Evolutionary conservation across 2,797 vertebrate species (phyloP).

Genomic region (Microchirus variegatus): DNA sequence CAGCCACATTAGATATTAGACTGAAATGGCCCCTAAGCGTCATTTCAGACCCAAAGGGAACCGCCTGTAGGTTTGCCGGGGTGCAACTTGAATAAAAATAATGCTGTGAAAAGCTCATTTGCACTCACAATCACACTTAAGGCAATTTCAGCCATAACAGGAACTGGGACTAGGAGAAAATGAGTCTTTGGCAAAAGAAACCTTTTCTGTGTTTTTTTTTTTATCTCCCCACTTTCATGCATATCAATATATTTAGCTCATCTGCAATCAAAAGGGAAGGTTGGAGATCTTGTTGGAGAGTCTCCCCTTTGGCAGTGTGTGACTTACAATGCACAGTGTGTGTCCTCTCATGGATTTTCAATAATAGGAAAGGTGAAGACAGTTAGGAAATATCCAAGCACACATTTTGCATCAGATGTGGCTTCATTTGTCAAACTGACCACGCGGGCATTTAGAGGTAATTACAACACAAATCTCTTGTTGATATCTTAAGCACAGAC

Average conservation of each 20-base stretch:
- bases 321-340: slow-evolving; percentile 23
- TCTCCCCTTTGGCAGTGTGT: slow-evolving; percentile 40
- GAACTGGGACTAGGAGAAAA: slow-evolving; percentile 52
- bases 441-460: neutral
- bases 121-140: slow-evolving; percentile 72
- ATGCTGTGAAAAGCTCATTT: slow-evolving; percentile 72
- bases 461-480: no score
- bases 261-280: slow-evolving; percentile 56
- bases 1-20: slow-evolving; percentile 68
- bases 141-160: slow-evolving; percentile 68
- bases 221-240: slow-evolving; percentile 12
- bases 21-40: slow-evolving; percentile 60
- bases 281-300: slow-evolving; percentile 47
- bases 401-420: slow-evolving; percentile 12
- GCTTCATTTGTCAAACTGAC: slow-evolving; percentile 29
- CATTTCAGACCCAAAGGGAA: slow-evolving; percentile 65
- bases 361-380: slow-evolving; percentile 8
- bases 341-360: slow-evolving; percentile 3
- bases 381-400: slow-evolving; percentile 8
- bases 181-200: slow-evolving; percentile 43
- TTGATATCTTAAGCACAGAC: neutral
- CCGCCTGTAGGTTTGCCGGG: slow-evolving; percentile 70
- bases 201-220: slow-evolving; percentile 34
- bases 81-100: slow-evolving; percentile 75
- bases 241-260: slow-evolving; percentile 61